Percentiles rank a stretch among this genome's conserved stretches.
Conservation (phyloP, 2,888 invertebrate genomes). For the Magallana nippona region DNA sequence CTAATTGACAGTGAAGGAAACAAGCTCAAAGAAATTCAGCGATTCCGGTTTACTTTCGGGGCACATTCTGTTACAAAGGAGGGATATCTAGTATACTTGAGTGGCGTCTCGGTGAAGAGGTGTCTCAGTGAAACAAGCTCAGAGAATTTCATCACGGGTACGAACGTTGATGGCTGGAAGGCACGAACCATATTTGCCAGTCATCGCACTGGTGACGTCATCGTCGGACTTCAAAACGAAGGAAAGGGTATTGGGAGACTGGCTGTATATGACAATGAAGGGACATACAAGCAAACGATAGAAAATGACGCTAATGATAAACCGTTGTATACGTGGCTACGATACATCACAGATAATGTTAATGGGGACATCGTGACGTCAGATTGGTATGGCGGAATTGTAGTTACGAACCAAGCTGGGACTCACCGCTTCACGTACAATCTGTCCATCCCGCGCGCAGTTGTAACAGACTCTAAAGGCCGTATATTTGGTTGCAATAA, state of each 20-base stretch:
- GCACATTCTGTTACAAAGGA: slow-evolving; percentile 2
- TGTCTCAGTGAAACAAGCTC: neutral
- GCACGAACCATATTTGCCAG: slow-evolving; percentile 13
- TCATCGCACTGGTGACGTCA: neutral
- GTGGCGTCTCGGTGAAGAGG: neutral
- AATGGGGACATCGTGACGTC: neutral
- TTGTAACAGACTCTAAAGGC: neutral
- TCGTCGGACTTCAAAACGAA: slow-evolving; percentile 10
- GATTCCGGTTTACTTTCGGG: slow-evolving; percentile 7
- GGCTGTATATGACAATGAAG: neutral
- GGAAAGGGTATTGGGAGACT: neutral
- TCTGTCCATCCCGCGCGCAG: neutral
- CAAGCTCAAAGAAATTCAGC: neutral
- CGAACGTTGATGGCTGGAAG: slow-evolving; percentile 24
- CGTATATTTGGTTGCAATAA: slow-evolving; percentile 12
- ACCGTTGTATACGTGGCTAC: neutral
- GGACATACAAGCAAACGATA: neutral
- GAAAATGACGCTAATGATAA: neutral
- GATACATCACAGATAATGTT: neutral
- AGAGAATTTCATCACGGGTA: slow-evolving; percentile 9
- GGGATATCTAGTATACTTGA: neutral
- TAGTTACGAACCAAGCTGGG: neutral
- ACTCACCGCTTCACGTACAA: slow-evolving; percentile 12
- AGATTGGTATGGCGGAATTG: slow-evolving; percentile 15
- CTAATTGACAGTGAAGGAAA: neutral